Evolutionary conservation across 2,113 vertebrate genomes (phyloP), one percentile per base, ranked within the genome.

Genomic region (Ploceus nigricollis): DNA sequence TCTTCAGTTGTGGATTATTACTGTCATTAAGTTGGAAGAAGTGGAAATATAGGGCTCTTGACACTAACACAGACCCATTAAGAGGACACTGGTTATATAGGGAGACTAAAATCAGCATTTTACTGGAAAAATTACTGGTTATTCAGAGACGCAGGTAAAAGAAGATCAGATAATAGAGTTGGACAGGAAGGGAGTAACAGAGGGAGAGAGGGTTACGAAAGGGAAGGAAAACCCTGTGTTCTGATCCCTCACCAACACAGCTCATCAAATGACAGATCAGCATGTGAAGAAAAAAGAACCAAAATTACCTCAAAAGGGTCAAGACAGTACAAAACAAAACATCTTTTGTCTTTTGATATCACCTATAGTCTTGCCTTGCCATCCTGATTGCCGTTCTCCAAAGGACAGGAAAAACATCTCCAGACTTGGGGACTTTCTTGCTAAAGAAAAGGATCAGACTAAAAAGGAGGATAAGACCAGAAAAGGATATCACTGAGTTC

Each of bases 211-310:
- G 2, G 0, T 2, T 56, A 51, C 9, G 57, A 72, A 44, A 66
- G 70, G 21, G 24, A 85, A 76, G 18, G 24, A 70, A 89, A 61
- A 11, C 28, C 11, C 19, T 39, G 4, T 14, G 11, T 51, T 70
- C 42, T 79, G 25, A 31, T 2, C 1, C 63, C 19, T 64, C 30
- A 50, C 11, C 33, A 68, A 58, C 10, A 37, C 0, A 2, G 2
- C 3, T 82, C 60, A 31, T 75, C 47, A 91, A 77, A 83, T 24
- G 16, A 45, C 13, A 79, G n/a, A 82, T 12, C 39, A 89, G 14
- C 27, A 42, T 15, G 35, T 31, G 50, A 82, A 64, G 47, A 79
- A 90, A 82, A n/a, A 31, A 35, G 23, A 40, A 86, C 4, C 17
- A 54, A 76, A 83, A 80, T 66, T 79, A 70, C 3, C 10, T 19